Conservation (phyloP, 2,888 invertebrate genomes). For the Brachyopa scutellaris region DNA sequence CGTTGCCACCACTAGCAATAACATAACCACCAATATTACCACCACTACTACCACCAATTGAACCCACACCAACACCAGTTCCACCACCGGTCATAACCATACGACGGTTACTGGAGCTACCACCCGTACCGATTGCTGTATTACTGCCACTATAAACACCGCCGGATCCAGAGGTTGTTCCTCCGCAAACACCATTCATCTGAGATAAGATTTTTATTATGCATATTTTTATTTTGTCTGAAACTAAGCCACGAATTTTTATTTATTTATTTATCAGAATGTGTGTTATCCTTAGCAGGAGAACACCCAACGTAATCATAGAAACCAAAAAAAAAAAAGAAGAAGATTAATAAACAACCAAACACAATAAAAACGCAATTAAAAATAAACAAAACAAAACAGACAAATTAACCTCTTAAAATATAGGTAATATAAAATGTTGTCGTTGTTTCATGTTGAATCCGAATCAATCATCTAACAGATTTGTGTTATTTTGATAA, state of each 20-base stretch:
- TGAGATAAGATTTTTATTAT: slow-evolving; percentile 70
- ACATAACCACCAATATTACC: slow-evolving; percentile 73
- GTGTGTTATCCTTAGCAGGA: slow-evolving; percentile 47
- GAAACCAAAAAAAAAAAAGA: slow-evolving; percentile 1
- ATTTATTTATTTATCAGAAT: slow-evolving; percentile 40
- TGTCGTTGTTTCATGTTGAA: neutral
- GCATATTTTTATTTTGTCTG: slow-evolving; percentile 61
- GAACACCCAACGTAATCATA: slow-evolving; percentile 29
- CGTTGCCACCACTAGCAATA: slow-evolving; percentile 68
- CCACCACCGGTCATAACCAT: slow-evolving; percentile 74
- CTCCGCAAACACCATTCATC: slow-evolving; percentile 72
- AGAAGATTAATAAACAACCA: neutral
- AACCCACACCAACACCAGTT: slow-evolving; percentile 74
- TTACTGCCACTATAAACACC: slow-evolving; percentile 76
- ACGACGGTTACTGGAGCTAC: slow-evolving; percentile 74
- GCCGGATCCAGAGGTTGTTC: slow-evolving; percentile 73
- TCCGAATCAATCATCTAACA: neutral
- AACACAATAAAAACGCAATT: slow-evolving; percentile 3
- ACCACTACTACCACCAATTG: slow-evolving; percentile 75
- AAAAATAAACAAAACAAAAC: slow-evolving; percentile 2
- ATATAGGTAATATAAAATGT: too few species aligned
- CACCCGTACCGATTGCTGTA: slow-evolving; percentile 76
- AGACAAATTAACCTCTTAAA: too few species aligned
- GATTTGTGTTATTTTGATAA: slow-evolving; percentile 59
- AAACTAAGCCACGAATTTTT: slow-evolving; percentile 63